Conservation (phyloP, 2,113 vertebrate species). For the human region DNA sequence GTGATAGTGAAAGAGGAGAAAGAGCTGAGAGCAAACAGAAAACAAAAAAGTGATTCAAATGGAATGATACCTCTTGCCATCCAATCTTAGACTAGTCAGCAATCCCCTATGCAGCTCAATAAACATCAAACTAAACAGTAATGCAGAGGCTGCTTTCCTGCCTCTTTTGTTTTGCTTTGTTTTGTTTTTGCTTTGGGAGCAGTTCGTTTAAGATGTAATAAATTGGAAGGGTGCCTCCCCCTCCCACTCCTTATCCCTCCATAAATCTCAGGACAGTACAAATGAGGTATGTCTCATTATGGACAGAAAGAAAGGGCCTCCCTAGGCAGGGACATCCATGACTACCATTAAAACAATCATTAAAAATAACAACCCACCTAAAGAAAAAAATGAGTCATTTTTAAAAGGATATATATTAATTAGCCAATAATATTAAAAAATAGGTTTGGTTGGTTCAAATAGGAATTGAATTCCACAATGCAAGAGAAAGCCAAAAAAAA, state of each 20-base stretch:
- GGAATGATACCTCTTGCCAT: constrained; percentile 69
- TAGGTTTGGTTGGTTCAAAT: constrained; percentile 57
- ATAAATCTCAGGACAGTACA: constrained; percentile 85
- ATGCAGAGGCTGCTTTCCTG: constrained; percentile 71
- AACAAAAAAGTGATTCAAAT: constrained; percentile 69
- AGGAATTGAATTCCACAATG: constrained; percentile 53
- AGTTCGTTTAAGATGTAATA: constrained; percentile 85
- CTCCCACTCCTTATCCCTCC: constrained; percentile 24
- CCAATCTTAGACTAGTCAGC: constrained; percentile 70
- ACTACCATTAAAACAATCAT: constrained; percentile 78
- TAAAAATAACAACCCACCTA: constrained; percentile 80
- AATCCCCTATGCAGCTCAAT: constrained; percentile 67
- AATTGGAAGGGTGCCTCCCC: constrained; percentile 76
- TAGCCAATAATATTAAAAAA: constrained; percentile 70
- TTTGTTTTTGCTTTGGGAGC: constrained; percentile 84
- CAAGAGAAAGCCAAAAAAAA: constrained; percentile 66
- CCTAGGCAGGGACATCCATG: constrained; percentile 70
- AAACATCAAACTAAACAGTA: constrained; percentile 75
- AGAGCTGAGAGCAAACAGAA: constrained; percentile 67
- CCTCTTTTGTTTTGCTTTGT: constrained; percentile 68
- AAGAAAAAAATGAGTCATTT: background rate
- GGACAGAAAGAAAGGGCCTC: constrained; percentile 78
- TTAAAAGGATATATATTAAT: constrained; percentile 59
- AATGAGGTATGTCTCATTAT: constrained; percentile 86
- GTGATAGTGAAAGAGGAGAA: background rate